These are phyloP conservation scores for Eublepharis macularius DNA, from an alignment of 2,113 vertebrate species.

Conservation along the genomic window DNA sequence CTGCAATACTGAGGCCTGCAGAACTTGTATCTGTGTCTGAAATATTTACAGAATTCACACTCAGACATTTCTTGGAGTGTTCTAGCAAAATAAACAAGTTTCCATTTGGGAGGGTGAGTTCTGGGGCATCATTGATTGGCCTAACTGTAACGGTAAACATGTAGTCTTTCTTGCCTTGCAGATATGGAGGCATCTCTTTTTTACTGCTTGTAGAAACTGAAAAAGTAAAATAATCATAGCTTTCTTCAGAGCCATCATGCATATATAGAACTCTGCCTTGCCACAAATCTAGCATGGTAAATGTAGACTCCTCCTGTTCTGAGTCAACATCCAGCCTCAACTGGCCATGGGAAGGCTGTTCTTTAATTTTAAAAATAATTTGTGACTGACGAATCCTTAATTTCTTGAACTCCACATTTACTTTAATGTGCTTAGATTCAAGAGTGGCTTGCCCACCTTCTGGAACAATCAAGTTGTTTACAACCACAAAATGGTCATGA, in stretches of 20 bases:
- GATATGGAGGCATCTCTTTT: slow-evolving; percentile 75
- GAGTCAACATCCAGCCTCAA: slow-evolving; percentile 79
- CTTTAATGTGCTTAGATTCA: slow-evolving; percentile 84
- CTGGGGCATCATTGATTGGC: slow-evolving; percentile 86
- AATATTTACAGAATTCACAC: slow-evolving; percentile 77
- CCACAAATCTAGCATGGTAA: slow-evolving; percentile 86
- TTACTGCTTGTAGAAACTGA: slow-evolving; percentile 80
- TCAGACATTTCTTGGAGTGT: slow-evolving; percentile 85
- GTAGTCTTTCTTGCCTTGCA: slow-evolving; percentile 74
- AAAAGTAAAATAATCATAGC: slow-evolving; percentile 84
- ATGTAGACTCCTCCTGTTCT: slow-evolving; percentile 73
- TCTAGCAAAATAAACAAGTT: slow-evolving; percentile 86
- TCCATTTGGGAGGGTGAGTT: slow-evolving; percentile 83
- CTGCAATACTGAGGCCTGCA: slow-evolving; percentile 75
- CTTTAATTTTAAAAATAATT: slow-evolving; percentile 81
- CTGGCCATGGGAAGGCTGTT: slow-evolving; percentile 79
- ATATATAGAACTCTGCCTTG: slow-evolving; percentile 84
- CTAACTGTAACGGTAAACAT: slow-evolving; percentile 81
- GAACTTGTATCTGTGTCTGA: slow-evolving; percentile 82
- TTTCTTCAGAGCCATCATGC: slow-evolving; percentile 87
- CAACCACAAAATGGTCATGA: slow-evolving; percentile 73
- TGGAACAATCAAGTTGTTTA: slow-evolving; percentile 82
- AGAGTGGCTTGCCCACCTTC: slow-evolving; percentile 83
- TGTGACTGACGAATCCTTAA: slow-evolving; percentile 84
- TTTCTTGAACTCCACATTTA: slow-evolving; percentile 82